Evolutionary conservation across 92 coral and sea anemone species (phyloP).

Genomic region (Galaxea fascicularis): DNA sequence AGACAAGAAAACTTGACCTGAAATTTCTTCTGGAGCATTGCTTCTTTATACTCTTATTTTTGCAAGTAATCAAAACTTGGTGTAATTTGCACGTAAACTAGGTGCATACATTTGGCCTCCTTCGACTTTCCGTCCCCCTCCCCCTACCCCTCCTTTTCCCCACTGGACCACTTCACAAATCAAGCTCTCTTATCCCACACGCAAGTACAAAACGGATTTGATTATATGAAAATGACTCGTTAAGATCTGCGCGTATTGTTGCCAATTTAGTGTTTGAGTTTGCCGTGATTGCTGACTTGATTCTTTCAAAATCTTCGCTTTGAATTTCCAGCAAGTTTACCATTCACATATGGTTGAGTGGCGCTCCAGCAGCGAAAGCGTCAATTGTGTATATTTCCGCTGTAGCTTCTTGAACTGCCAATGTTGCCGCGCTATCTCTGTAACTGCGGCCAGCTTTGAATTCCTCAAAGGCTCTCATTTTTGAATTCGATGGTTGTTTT

Average conservation of each 20-base stretch:
- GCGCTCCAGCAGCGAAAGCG: neutral
- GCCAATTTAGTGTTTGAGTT: neutral
- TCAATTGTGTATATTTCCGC: neutral
- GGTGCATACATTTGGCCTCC: too few relatives aligned
- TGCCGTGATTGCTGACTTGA: neutral
- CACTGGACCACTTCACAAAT: neutral
- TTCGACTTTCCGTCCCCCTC: too few relatives aligned
- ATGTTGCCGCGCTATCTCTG: neutral
- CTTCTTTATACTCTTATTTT: too few relatives aligned
- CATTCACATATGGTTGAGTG: neutral
- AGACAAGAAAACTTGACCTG: too few relatives aligned
- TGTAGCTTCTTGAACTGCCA: neutral
- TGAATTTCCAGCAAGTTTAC: neutral
- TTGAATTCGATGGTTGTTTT: neutral
- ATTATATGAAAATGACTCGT: neutral
- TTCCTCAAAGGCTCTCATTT: neutral
- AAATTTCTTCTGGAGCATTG: too few relatives aligned
- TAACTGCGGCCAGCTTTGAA: slow-evolving; percentile 3
- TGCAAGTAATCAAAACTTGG: too few relatives aligned
- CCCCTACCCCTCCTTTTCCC: neutral
- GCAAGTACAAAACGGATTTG: neutral
- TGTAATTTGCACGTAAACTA: too few relatives aligned
- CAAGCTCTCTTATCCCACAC: neutral
- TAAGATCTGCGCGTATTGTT: neutral
- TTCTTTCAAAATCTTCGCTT: neutral